Conservation (phyloP, 2,888 invertebrate genomes). For the Diachrysia chrysitis region DNA sequence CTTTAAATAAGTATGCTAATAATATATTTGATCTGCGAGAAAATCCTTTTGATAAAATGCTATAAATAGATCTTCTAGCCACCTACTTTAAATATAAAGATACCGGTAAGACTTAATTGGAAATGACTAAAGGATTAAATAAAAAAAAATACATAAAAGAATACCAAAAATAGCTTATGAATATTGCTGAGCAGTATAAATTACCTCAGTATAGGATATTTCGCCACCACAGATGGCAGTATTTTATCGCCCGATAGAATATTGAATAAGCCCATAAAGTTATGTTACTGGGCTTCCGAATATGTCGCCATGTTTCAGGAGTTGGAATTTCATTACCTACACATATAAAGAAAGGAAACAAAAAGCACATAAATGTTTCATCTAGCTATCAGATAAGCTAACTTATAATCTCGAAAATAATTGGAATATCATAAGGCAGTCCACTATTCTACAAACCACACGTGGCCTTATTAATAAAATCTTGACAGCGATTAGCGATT, state of each 20-base stretch:
- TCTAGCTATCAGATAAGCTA: background rate
- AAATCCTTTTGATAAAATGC: background rate
- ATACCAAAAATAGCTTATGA: background rate
- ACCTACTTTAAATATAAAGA: background rate
- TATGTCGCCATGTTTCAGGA: background rate
- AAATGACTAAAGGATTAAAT: background rate
- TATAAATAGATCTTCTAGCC: background rate
- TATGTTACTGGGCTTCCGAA: slow-evolving; percentile 1
- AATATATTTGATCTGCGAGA: background rate
- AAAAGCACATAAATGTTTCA: background rate
- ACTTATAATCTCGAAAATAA: too few species aligned
- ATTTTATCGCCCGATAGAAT: slow-evolving; percentile 7
- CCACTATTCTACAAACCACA: too few species aligned
- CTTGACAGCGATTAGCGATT: too few species aligned
- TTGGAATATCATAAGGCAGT: background rate
- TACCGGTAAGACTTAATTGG: background rate
- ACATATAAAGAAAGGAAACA: background rate
- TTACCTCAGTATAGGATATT: background rate
- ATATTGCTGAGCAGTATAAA: slow-evolving; percentile 3
- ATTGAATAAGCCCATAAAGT: slow-evolving; percentile 7
- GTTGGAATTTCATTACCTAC: background rate
- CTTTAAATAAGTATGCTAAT: background rate
- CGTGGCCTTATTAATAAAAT: too few species aligned
- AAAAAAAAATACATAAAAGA: background rate
- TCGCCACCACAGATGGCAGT: slow-evolving; percentile 7